Evolutionary conservation across 1,140 invertebrate genomes (phyloP).

Genomic region (Maniola jurtina): DNA sequence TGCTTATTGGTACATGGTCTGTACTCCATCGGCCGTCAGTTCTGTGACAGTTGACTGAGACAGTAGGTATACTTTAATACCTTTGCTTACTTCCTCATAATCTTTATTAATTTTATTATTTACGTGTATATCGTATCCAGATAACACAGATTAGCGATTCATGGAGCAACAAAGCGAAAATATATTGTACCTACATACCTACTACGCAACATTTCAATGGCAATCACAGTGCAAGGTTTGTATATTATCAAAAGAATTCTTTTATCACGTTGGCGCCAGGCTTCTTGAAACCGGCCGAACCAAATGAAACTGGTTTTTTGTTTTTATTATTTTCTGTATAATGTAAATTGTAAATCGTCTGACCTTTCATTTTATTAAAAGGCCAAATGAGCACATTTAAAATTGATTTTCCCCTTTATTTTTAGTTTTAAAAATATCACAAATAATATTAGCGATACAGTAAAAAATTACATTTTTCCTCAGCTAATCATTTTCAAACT

Average conservation of each 20-base stretch:
- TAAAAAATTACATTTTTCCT: not conserved
- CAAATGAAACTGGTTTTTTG: slow-evolving; percentile 25
- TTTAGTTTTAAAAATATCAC: not conserved
- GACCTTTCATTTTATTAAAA: slow-evolving; percentile 28
- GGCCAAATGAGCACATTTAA: slow-evolving; percentile 14
- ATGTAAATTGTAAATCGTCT: slow-evolving; percentile 15
- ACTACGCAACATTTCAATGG: not conserved
- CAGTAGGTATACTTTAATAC: no score
- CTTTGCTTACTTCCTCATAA: no score
- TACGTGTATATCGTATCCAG: no score
- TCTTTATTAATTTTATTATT: no score
- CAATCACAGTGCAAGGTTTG: not conserved
- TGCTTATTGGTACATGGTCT: no score
- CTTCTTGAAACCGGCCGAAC: slow-evolving; percentile 4
- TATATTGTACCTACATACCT: no score
- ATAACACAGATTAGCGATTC: not conserved
- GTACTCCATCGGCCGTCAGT: no score
- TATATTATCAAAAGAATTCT: slow-evolving; percentile 19
- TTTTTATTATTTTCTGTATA: slow-evolving; percentile 12
- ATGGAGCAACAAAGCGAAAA: not conserved
- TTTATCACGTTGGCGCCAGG: slow-evolving; percentile 22
- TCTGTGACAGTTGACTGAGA: no score
- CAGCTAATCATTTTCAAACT: not conserved
- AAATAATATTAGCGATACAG: not conserved
- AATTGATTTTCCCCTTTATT: slow-evolving; percentile 1